A percentile compares a stretch with the other conserved stretches of the same genome.
Conservation (phyloP, 2,888 invertebrate genomes). For the Chalcosyrphus nemorum region DNA sequence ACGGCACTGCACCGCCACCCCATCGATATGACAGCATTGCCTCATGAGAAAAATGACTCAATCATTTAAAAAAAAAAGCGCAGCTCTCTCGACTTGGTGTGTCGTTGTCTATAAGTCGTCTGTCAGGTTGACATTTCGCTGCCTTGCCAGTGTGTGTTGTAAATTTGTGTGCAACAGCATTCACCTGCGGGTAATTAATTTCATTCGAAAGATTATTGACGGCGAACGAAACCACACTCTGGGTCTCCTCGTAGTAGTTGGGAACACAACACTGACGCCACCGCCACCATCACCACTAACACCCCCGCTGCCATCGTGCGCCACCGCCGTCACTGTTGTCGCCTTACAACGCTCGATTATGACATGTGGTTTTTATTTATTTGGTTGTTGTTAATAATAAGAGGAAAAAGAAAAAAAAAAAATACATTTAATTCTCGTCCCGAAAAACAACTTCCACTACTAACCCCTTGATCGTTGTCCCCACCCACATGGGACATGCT, state of each 20-base stretch:
- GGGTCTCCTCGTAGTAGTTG: conserved; percentile 23
- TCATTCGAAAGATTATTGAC: conserved; percentile 72
- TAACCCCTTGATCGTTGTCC: conserved; percentile 48
- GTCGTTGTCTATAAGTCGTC: conserved; percentile 70
- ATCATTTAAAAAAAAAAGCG: conserved; percentile 58
- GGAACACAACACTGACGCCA: conserved; percentile 51
- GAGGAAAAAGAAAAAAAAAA: conserved; percentile 3
- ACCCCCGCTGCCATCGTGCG: not conserved
- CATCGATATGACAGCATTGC: conserved; percentile 64
- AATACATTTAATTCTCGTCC: conserved; percentile 52
- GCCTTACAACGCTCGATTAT: conserved; percentile 63
- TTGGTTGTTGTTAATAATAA: conserved; percentile 56
- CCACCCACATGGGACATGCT: conserved; percentile 65
- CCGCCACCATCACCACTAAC: not conserved
- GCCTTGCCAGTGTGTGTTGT: conserved; percentile 68
- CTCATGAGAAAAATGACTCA: conserved; percentile 73
- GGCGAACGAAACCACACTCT: conserved; percentile 68
- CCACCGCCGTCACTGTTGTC: not conserved
- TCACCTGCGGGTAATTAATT: conserved; percentile 73
- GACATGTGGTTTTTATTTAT: conserved; percentile 72
- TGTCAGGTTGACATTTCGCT: conserved; percentile 72
- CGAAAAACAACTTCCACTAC: conserved; percentile 62
- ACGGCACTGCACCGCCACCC: conserved; percentile 25
- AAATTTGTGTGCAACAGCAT: conserved; percentile 71
- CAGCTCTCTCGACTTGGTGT: conserved; percentile 24